These are phyloP conservation scores for Eucidaris tribuloides DNA, from an alignment of 35 echinoderm and acorn worm genomes.

Conservation along the genomic window DNA sequence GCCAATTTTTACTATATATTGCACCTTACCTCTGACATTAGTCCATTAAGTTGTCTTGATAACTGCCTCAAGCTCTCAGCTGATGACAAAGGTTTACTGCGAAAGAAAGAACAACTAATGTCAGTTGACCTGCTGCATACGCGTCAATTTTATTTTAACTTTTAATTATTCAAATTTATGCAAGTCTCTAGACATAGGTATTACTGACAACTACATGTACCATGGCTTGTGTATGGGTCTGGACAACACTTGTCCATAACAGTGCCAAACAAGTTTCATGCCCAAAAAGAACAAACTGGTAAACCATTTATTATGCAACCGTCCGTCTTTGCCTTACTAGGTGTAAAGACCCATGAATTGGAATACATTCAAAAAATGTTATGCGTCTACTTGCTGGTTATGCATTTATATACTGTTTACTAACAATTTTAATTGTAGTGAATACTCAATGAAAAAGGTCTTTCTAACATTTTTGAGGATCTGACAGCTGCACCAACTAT, in stretches of 20 bases:
- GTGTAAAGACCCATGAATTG: too few relatives aligned
- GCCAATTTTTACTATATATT: not conserved
- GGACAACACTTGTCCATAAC: not conserved
- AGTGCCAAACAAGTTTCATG: not conserved
- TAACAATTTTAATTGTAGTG: too few relatives aligned
- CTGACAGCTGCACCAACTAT: too few relatives aligned
- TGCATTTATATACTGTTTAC: too few relatives aligned
- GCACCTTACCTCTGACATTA: constrained; percentile 75
- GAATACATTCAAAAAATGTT: too few relatives aligned
- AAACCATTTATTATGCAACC: too few relatives aligned
- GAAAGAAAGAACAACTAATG: not conserved
- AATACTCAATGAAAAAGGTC: too few relatives aligned
- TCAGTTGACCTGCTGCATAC: not conserved
- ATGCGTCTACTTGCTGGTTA: too few relatives aligned
- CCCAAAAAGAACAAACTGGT: not conserved
- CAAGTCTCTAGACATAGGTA: not conserved
- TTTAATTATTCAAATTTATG: too few relatives aligned
- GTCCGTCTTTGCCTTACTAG: too few relatives aligned
- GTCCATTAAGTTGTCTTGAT: constrained; percentile 81
- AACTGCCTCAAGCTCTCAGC: constrained; percentile 82
- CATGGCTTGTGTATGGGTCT: not conserved
- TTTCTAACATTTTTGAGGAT: too few relatives aligned
- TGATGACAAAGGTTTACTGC: constrained; percentile 73
- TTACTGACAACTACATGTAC: not conserved
- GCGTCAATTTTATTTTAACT: not conserved